Base-by-base conservation (phyloP, 2,797 vertebrate species). In the Pangasius djambal region DNA sequence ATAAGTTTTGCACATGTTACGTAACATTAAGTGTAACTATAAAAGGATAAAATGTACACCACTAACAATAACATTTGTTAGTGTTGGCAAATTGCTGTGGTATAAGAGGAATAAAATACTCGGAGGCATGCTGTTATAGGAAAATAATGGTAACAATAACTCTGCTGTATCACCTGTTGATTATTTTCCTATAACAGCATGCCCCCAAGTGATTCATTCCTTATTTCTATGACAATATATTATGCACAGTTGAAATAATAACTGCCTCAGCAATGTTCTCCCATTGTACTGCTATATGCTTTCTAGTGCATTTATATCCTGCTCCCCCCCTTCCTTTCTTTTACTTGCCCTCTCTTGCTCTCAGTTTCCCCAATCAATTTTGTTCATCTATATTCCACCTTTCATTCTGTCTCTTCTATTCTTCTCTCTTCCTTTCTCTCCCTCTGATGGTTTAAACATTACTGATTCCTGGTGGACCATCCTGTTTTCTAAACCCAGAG, bases 401-500 rank as follows among this genome's bases (percentile, higher is more conserved):
- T 82, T 22, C n/a, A 81, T 57, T 63, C 28, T 20, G 1, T 2
- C 52, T 52, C 15, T 6, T 16, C 20, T 72, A 28, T 20, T n/a
- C 52, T 31, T 44, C 8, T 83, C 37, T 44, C 50, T 25, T 22
- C 13, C 22, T 8, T 20, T 55, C 37, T 18, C 8, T 10, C 5
- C 25, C 57, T 12, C 83, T 22, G 7, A 69, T 69, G 52, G 44
- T 75, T 65, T 85, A 25, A 84, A 84, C 20, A 61, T 59, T 82
- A 82, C 31, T 28, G 52, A 81, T 59, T 81, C 78, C 52, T 34
- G 3, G 16, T 6, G 18, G 78, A 57, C 40, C 22, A 10, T 70
- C 15, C 59, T 40, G 75, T 79, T 86, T 78, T 82, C 25, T 72
- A 34, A 87, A 31, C 63, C 63, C 48, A 70, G 28, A 81, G 59